A percentile compares a stretch with the other conserved stretches of the same genome.
These are phyloP conservation scores for Troides helena DNA, from an alignment of 2,888 invertebrate species.

Conservation along the genomic window DNA sequence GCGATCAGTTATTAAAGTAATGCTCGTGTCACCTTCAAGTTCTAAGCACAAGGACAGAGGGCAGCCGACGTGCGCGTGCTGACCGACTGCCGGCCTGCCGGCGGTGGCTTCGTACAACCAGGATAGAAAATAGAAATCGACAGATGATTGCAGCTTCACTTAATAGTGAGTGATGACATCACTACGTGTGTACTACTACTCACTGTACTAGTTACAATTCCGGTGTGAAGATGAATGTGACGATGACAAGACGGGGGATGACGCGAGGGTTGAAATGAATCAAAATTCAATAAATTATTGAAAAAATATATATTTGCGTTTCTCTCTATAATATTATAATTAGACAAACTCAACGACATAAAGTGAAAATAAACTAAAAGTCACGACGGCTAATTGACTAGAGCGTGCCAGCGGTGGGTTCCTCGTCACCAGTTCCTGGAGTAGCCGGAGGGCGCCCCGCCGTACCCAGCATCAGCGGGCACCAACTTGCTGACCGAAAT, in stretches of 20 bases:
- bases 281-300: slow-evolving; percentile 6
- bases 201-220: too few species aligned
- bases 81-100: too few species aligned
- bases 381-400: slow-evolving; percentile 10
- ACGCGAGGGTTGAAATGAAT: neutral
- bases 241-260: neutral
- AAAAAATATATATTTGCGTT: slow-evolving; percentile 27
- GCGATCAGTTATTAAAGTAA: too few species aligned
- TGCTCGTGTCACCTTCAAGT: too few species aligned
- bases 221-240: neutral
- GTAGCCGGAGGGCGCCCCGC: slow-evolving; percentile 21
- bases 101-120: too few species aligned
- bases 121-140: too few species aligned
- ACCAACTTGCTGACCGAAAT: slow-evolving; percentile 58
- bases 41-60: too few species aligned
- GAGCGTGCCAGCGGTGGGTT: neutral
- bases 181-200: too few species aligned
- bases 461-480: slow-evolving; percentile 39
- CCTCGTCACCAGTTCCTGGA: slow-evolving; percentile 34
- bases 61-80: too few species aligned
- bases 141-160: too few species aligned
- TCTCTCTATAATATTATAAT: slow-evolving; percentile 17
- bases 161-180: too few species aligned
- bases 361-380: slow-evolving; percentile 26
- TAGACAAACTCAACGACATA: slow-evolving; percentile 4